Conservation (phyloP, 2,113 vertebrate genomes). For the Xenotilapia flavipinnis region DNA sequence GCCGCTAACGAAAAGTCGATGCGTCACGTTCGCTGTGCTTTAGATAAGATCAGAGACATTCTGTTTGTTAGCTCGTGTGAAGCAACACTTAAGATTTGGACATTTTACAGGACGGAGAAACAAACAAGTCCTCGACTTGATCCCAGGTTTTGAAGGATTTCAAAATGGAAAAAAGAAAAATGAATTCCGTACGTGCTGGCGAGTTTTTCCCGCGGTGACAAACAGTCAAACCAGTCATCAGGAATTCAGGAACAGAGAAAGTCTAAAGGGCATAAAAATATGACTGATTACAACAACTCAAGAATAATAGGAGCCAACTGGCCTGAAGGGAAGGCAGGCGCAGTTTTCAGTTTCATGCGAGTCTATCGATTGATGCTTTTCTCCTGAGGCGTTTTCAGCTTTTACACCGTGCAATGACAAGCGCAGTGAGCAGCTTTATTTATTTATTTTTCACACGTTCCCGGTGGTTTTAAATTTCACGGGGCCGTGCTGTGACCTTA, state of each 20-base stretch:
- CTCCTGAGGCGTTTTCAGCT: not conserved
- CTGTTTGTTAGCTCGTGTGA: not conserved
- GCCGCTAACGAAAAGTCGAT: not conserved
- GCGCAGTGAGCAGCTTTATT: not conserved
- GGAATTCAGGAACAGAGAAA: not conserved
- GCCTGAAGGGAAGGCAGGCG: slow-evolving; percentile 29
- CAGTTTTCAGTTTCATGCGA: slow-evolving; percentile 29
- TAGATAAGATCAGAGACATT: not conserved
- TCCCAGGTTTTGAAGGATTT: not conserved
- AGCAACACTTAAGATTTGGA: not conserved
- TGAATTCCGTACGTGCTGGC: not conserved
- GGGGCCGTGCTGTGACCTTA: not conserved
- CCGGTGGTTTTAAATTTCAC: not conserved
- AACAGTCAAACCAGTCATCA: not conserved
- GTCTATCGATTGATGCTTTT: not conserved
- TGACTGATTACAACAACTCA: not conserved
- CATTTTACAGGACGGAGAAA: not conserved
- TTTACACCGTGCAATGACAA: not conserved
- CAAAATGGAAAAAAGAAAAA: not conserved
- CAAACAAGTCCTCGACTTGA: not conserved
- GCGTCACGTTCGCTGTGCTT: not conserved
- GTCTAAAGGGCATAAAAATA: not conserved
- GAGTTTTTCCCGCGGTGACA: not conserved
- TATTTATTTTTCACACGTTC: not conserved
- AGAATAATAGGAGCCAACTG: not conserved